Evolutionary conservation across 1,140 invertebrate species (phyloP), one percentile per base, ranked within the genome.

Genomic region (Pissodes strobi): DNA sequence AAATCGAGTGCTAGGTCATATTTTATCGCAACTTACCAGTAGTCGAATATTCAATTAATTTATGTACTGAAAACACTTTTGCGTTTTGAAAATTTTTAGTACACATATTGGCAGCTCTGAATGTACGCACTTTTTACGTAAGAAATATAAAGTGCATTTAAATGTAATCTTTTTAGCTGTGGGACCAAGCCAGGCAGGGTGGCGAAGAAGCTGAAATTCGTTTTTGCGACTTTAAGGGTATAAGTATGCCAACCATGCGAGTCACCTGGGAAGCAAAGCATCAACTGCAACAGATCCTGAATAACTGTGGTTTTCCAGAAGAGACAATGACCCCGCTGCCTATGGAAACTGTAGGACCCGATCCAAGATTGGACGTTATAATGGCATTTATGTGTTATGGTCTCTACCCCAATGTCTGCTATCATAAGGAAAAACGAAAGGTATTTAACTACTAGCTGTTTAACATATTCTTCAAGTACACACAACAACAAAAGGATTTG

Each of bases 401-500:
- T 2, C 83, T 96, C 1, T 98, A 98, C 82, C 97, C 97, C 0
- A 99, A 99, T 80, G 92, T 99, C 2, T 98, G 95, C 75, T 90
- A 86, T 71, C 94, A 98, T 75, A 95, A 95, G 77, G 94, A 95
- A 51, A 98, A 97, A 75, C 83, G 95, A 43, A 97, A 97, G 80
- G 87, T 86, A 67, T 69, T 51, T 68, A 46, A 27, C 25, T 27
- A 27, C 25, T 5, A 27, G 25, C n/a, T 27, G 25, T 27, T 27
- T 27, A 5, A 9, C 9, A 19, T 23, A 30, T 23, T 41, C 5
- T 38, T 18, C n/a, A n/a, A n/a, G n/a, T n/a, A n/a, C n/a, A n/a
- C n/a, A n/a, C n/a, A n/a, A n/a, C n/a, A n/a, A n/a, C n/a, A n/a
- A n/a, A n/a, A 5, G 38, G 17, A 46, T 27, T 67, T 39, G 21